Base-by-base conservation (phyloP, 2,113 vertebrate species). In the Chrysemys picta region DNA sequence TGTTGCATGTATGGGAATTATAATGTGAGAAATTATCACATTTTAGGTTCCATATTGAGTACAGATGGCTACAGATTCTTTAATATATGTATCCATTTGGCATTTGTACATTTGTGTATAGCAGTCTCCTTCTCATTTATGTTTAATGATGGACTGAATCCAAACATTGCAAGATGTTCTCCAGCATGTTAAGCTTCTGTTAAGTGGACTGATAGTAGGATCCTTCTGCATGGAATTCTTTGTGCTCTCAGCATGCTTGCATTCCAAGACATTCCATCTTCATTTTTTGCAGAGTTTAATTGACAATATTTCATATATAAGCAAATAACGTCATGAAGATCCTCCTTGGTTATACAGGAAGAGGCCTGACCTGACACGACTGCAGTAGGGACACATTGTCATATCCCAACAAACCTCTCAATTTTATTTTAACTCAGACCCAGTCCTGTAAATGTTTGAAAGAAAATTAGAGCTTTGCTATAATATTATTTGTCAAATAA, bases 81-180 rank as follows among this genome's bases (percentile, higher is more conserved):
- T 95, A 98, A 98, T 98, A 97, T 97, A 97, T 95, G 94, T 90
- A 95, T 95, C 93, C 96, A 94, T 98, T 98, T 98, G 97, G 93
- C 96, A 97, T 97, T 97, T 97, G 81, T 84, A 96, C 89, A 97
- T 98, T 98, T 98, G 94, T 94, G 81, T 95, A 95, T 97, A 94
- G 91, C 94, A 95, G 89, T 93, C 96, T 96, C 94, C 93, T 72
- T 97, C 94, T 97, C 97, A 96, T 98, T 98, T 98, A 81, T 95
- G 93, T 95, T 98, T 98, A 98, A 98, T 98, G 96, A 98, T 98
- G 97, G 97, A 98, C 91, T 93, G 93, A 93, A 96, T 98, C 97
- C 98, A 98, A 98, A 97, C 92, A 98, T 96, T 97, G 53, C 97
- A 98, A 98, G 97, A 98, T 98, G 98, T 96, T 98, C 95, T 93